Percentiles rank a stretch among this genome's conserved stretches.
Conservation (phyloP, 2,888 invertebrate genomes). For the Tanypteryx hageni region DNA sequence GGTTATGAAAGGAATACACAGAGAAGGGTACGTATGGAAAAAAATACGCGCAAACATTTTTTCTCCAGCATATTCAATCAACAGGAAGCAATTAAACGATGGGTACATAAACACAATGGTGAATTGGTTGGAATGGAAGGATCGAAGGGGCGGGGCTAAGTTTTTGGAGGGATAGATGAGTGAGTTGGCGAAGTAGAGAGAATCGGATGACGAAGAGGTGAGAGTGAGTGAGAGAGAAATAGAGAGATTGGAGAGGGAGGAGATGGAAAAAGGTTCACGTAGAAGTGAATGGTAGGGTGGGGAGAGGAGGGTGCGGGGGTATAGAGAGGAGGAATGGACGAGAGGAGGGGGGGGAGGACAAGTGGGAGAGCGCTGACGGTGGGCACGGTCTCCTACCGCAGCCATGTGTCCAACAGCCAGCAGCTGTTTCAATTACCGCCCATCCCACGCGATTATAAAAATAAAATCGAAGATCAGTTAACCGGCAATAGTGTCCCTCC, state of each 20-base stretch:
- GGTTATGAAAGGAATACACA: neutral
- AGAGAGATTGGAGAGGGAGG: neutral
- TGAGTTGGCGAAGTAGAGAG: too few species aligned
- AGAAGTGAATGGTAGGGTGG: neutral
- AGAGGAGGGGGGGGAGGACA: neutral
- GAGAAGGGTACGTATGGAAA: neutral
- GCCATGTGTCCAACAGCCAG: neutral
- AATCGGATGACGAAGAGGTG: too few species aligned
- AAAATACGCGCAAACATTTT: neutral
- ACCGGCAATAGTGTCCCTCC: too few species aligned
- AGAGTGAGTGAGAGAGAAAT: too few species aligned
- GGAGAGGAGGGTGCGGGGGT: neutral
- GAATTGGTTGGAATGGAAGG: too few species aligned
- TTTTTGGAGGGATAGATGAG: too few species aligned
- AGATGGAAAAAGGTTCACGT: neutral
- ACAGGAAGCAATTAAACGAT: neutral
- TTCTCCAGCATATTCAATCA: neutral
- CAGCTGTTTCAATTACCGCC: slow-evolving; percentile 20
- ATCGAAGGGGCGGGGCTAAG: too few species aligned
- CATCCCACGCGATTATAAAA: neutral
- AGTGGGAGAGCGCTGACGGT: neutral
- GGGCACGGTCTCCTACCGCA: neutral
- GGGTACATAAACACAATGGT: neutral
- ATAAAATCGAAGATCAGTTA: neutral
- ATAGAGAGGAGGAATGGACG: neutral